These are phyloP conservation scores for Mormoops blainvillei DNA, from an alignment of 2,113 vertebrate species.

Conservation along the genomic window DNA sequence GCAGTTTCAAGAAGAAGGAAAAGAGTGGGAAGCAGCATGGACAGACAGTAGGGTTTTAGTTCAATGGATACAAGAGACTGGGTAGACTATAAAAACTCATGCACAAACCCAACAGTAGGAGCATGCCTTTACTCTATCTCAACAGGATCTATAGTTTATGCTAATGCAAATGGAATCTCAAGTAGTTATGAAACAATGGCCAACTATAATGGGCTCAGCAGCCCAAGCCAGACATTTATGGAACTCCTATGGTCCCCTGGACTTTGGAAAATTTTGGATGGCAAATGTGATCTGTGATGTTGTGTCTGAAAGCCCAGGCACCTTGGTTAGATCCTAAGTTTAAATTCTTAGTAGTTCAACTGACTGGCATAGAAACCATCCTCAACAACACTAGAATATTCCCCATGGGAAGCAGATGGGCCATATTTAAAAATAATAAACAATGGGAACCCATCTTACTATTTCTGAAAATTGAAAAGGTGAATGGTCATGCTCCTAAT, in stretches of 20 bases:
- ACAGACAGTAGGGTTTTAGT: neutral
- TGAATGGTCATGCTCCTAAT: neutral
- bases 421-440: neutral
- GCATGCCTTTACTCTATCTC: neutral
- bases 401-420: neutral
- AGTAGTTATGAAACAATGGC: neutral
- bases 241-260: neutral
- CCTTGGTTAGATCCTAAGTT: neutral
- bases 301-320: neutral
- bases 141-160: neutral
- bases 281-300: no score
- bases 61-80: neutral
- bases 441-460: neutral
- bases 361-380: neutral
- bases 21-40: neutral
- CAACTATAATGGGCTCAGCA: neutral
- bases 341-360: neutral
- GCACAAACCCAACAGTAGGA: neutral
- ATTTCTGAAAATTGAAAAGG: neutral
- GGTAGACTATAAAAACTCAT: neutral
- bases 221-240: neutral
- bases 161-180: neutral
- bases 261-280: no score
- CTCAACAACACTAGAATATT: neutral
- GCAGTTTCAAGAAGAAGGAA: neutral